These are phyloP conservation scores for Myotis yumanensis DNA, from an alignment of 2,113 vertebrate species.

Conservation along the genomic window DNA sequence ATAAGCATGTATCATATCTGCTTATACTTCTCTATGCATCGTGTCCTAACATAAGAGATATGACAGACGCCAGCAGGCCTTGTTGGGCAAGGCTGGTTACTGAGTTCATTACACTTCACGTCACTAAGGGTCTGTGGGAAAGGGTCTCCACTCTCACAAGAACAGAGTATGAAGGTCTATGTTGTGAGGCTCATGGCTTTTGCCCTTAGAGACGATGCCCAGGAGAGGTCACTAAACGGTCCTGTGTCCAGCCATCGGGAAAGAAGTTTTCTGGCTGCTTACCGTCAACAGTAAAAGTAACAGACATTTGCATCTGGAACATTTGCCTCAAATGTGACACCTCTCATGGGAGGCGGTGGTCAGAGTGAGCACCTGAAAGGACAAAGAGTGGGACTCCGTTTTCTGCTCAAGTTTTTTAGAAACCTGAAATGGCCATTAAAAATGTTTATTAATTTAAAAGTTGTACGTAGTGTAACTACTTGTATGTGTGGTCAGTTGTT, in stretches of 20 bases:
- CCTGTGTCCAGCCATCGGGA: neutral
- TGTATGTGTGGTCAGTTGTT: neutral
- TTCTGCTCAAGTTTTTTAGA: neutral
- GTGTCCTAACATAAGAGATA: too few relatives aligned
- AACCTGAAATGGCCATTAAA: neutral
- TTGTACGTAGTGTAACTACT: neutral
- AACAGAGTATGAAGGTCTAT: neutral
- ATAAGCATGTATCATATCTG: neutral
- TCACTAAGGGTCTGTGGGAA: neutral
- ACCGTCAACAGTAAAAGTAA: neutral
- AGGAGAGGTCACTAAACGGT: neutral
- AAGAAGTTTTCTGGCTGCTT: neutral
- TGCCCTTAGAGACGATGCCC: too few relatives aligned
- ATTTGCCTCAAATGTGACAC: neutral
- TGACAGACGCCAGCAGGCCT: neutral
- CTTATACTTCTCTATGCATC: neutral
- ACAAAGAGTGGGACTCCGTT: neutral
- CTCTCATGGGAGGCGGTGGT: neutral
- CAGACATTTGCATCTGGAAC: neutral
- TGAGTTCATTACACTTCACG: neutral
- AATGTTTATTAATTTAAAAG: neutral
- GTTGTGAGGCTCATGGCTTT: neutral
- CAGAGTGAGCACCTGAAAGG: neutral
- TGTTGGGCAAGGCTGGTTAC: neutral
- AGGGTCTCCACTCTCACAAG: neutral